Evolutionary conservation across 2,888 invertebrate species (phyloP).

Genomic region (Acheta domesticus): DNA sequence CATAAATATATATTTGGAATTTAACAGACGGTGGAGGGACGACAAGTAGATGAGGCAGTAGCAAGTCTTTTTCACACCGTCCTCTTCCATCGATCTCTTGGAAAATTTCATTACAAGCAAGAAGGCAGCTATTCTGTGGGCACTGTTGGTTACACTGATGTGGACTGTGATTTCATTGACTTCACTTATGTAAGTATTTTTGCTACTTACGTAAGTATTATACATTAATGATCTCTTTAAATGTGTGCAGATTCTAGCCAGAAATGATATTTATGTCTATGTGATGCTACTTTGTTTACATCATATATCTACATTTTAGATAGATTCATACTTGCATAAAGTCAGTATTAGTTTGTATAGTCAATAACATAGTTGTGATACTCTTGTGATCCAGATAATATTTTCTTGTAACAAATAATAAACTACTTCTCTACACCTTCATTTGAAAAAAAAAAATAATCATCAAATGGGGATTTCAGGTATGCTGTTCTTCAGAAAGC

Average conservation of each 20-base stretch:
- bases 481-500: conserved; percentile 82
- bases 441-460: too few relatives aligned
- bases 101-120: conserved; percentile 90
- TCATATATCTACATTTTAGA: too few relatives aligned
- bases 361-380: too few relatives aligned
- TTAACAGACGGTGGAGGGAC: conserved; percentile 70
- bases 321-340: too few relatives aligned
- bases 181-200: conserved; percentile 77
- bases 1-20: too few relatives aligned
- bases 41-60: conserved; percentile 88
- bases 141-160: conserved; percentile 91
- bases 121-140: conserved; percentile 95
- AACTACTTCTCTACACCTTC: background rate
- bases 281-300: too few relatives aligned
- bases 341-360: too few relatives aligned
- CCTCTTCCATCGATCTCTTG: conserved; percentile 83
- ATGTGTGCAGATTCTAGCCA: too few relatives aligned
- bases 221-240: background rate
- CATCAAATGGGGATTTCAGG: conserved; percentile 42
- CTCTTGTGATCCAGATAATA: too few relatives aligned
- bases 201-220: background rate
- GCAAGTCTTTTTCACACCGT: conserved; percentile 90
- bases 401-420: background rate
- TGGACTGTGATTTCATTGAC: conserved; percentile 97
- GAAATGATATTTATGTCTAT: too few relatives aligned